Conservation (phyloP, 2,888 invertebrate genomes). For the Danaus chrysippus region DNA sequence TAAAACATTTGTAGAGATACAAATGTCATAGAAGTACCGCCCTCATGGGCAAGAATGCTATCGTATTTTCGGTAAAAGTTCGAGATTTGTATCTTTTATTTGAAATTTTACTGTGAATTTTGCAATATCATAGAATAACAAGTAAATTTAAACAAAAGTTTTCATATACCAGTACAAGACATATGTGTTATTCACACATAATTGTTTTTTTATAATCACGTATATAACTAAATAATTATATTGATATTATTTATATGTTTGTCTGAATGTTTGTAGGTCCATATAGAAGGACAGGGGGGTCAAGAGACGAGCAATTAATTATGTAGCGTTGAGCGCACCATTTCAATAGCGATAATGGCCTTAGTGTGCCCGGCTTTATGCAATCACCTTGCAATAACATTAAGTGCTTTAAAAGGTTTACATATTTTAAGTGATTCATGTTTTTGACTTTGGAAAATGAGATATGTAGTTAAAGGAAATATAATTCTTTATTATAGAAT, state of each 20-base stretch:
- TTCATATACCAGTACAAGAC: no score
- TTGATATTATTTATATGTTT: conserved; percentile 3
- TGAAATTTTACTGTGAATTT: no score
- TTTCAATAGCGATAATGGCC: conserved; percentile 37
- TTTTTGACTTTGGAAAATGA: neutral
- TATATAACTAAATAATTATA: neutral
- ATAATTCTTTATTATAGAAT: no score
- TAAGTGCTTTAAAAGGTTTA: conserved; percentile 23
- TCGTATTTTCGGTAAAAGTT: neutral
- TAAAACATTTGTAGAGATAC: conserved; percentile 12
- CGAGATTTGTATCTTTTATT: neutral
- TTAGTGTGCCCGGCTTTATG: conserved; percentile 32
- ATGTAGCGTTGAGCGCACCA: conserved; percentile 36
- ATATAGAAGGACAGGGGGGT: conserved; percentile 19
- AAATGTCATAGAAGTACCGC: neutral
- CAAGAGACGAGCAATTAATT: conserved; percentile 36
- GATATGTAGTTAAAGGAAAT: neutral
- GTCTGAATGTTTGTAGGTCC: conserved; percentile 14
- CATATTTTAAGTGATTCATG: conserved; percentile 6
- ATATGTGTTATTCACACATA: no score
- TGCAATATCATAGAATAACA: no score
- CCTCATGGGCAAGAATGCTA: neutral
- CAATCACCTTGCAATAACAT: conserved; percentile 27
- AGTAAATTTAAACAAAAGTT: no score
- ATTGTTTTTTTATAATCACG: no score